Evolutionary conservation across 2,113 vertebrate genomes (phyloP).

Genomic region (Ornithorhynchus anatinus): DNA sequence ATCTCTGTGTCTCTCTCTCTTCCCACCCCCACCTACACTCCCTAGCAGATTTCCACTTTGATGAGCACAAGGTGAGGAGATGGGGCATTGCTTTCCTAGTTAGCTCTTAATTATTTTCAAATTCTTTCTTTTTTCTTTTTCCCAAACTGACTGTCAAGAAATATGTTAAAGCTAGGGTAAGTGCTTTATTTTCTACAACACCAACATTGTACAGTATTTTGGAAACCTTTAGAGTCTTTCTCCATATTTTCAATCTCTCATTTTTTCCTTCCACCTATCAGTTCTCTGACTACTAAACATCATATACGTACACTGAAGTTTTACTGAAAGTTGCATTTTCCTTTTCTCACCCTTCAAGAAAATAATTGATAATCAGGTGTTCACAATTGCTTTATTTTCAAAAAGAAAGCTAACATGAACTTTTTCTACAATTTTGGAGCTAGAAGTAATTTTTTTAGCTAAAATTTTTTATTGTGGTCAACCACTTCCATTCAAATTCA

Average conservation of each 20-base stretch:
- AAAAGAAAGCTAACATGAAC: background rate
- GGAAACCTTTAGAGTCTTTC: rapidly evolving
- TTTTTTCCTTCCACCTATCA: background rate
- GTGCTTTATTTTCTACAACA: slow-evolving; percentile 42
- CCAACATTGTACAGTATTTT: rapidly evolving
- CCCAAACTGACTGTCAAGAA: slow-evolving; percentile 82
- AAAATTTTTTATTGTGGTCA: rapidly evolving
- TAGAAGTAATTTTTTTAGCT: background rate
- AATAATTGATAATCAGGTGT: background rate
- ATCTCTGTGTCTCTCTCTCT: too few relatives aligned
- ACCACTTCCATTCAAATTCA: background rate
- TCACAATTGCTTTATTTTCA: background rate
- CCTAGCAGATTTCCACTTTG: too few relatives aligned
- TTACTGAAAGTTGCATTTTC: too few relatives aligned
- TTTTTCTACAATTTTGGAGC: background rate
- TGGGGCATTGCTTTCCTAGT: slow-evolving; percentile 18
- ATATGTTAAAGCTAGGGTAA: slow-evolving; percentile 87
- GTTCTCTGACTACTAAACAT: too few relatives aligned
- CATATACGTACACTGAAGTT: too few relatives aligned
- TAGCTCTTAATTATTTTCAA: slow-evolving; percentile 45
- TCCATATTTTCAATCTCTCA: background rate
- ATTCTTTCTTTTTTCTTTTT: slow-evolving; percentile 65
- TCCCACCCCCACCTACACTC: too few relatives aligned
- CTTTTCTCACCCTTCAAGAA: background rate
- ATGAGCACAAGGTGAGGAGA: too few relatives aligned